Conservation (phyloP, 2,113 vertebrate genomes). For the Myanophis thanlyinensis region DNA sequence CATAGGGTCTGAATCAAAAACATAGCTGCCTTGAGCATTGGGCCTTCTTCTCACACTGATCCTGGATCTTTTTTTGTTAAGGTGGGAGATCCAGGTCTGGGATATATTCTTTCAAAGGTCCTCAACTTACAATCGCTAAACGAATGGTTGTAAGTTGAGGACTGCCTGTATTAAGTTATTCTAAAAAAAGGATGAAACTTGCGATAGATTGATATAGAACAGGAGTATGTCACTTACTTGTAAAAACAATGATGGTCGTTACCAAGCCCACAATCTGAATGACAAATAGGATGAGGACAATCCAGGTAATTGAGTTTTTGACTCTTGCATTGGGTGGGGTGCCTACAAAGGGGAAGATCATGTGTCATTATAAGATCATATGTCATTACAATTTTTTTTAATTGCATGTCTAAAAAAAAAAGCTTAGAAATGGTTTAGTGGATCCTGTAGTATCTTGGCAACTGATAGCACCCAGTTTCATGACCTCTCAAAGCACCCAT, state of each 20-base stretch:
- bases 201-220: background rate
- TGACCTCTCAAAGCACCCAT: background rate
- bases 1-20: background rate
- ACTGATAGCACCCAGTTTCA: background rate
- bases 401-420: background rate
- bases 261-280: constrained; percentile 18
- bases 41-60: background rate
- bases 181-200: background rate
- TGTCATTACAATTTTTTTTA: background rate
- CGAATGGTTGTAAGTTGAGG: background rate
- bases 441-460: background rate
- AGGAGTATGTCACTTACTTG: background rate
- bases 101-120: background rate
- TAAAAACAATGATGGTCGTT: constrained; percentile 29
- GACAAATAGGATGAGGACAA: constrained; percentile 1
- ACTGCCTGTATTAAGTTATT: background rate
- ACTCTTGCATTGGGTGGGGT: background rate
- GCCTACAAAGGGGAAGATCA: background rate
- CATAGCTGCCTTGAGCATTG: background rate
- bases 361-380: background rate
- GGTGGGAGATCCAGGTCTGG: background rate
- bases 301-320: constrained; percentile 16
- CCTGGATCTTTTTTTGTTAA: background rate
- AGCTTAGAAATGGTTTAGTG: background rate
- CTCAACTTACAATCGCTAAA: background rate